phyloP scores from a whole-genome alignment of 2,113 vertebrate species.

The Addax nasomaculatus region DNA sequence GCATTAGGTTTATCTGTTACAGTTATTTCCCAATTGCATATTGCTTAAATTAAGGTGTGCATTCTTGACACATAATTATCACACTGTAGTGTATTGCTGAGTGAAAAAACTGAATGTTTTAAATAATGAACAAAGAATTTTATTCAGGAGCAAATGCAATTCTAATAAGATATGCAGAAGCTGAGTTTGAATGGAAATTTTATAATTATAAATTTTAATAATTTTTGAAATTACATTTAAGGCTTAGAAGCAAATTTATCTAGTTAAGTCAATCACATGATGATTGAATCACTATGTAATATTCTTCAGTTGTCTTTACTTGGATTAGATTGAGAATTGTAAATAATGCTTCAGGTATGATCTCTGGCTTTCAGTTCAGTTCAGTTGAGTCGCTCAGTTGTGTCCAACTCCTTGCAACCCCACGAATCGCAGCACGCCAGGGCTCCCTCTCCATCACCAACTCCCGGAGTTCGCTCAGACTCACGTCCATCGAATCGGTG shows the following conservation, averaged over 20 bases:
- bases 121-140: not conserved
- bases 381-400: no score
- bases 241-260: not conserved
- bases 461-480: no score
- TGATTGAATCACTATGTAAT: not conserved
- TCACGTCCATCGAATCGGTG: no score
- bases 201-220: not conserved
- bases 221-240: not conserved
- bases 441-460: no score
- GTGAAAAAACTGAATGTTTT: not conserved
- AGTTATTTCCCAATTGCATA: not conserved
- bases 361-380: not conserved
- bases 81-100: not conserved
- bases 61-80: not conserved
- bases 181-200: not conserved
- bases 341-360: not conserved
- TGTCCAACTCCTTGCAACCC: no score
- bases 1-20: not conserved
- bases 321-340: not conserved
- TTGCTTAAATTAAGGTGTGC: not conserved
- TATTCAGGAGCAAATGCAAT: not conserved
- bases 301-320: not conserved
- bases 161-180: not conserved
- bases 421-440: rapidly evolving
- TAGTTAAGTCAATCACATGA: not conserved